Evolutionary conservation across 2,888 invertebrate species (phyloP).

Genomic region (Brenthis ino): DNA sequence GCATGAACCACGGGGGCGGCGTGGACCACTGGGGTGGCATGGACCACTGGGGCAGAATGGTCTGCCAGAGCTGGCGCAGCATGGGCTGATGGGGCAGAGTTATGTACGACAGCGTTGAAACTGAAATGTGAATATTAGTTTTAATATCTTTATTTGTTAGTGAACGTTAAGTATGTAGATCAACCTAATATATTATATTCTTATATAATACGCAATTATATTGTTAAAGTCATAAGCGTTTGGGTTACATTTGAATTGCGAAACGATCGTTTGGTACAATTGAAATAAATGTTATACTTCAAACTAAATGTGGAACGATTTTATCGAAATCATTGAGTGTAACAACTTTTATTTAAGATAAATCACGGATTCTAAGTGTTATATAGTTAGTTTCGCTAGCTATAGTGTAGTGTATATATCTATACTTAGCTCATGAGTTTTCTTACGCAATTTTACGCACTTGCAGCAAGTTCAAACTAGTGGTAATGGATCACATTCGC

Average conservation of each 20-base stretch:
- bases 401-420: slow-evolving; percentile 38
- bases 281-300: slow-evolving; percentile 28
- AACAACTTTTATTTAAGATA: slow-evolving; percentile 57
- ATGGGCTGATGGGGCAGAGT: slow-evolving; percentile 64
- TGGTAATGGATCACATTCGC: slow-evolving; percentile 51
- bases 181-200: slow-evolving; percentile 5
- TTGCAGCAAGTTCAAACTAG: slow-evolving; percentile 54
- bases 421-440: slow-evolving; percentile 25
- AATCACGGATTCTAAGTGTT: slow-evolving; percentile 43
- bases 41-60: slow-evolving; percentile 46
- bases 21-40: slow-evolving; percentile 41
- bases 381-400: slow-evolving; percentile 66
- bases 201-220: slow-evolving; percentile 19
- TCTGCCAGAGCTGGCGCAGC: slow-evolving; percentile 54
- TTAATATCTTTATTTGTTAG: background rate
- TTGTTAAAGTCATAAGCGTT: slow-evolving; percentile 19
- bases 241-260: slow-evolving; percentile 16
- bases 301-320: slow-evolving; percentile 47
- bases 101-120: slow-evolving; percentile 74
- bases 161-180: slow-evolving; percentile 4
- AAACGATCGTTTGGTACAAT: slow-evolving; percentile 17
- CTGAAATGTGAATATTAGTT: slow-evolving; percentile 48
- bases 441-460: slow-evolving; percentile 51
- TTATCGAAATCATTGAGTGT: slow-evolving; percentile 69
- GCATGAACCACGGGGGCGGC: slow-evolving; percentile 42